Base-by-base conservation (phyloP, 2,797 vertebrate species). In the Agapornis canus region DNA sequence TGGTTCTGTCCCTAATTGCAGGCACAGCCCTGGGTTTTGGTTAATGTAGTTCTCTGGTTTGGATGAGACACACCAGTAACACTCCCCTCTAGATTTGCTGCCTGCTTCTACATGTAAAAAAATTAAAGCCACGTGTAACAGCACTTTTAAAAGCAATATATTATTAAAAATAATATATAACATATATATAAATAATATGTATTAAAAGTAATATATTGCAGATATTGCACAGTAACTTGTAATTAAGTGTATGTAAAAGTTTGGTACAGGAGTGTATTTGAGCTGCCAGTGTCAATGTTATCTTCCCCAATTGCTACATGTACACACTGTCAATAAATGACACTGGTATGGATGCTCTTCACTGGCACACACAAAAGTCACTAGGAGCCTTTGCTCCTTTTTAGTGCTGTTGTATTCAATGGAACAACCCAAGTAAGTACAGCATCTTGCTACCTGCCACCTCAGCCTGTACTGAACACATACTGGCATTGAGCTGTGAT, bases 401-500 rank as follows among this genome's bases (percentile, higher is more conserved):
- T 60, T 27, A n/a, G 26, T 23, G 6, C 32, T 1, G 0, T 18
- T 31, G 26, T 26, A 29, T 39, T 42, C 17, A 5, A 3, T 10
- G 29, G 40, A 40, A 11, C 25, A 29, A 5, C 18, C 18, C 35
- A 7, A 11, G 15, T 3, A 2, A 7, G 14, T 3, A 12, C 49
- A 19, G n/a, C 0, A 0, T 48, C 26, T 6, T 5, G 2, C 0
- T 8, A 4, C 26, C 54, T 26, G 68, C 32, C 29, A 6, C 18
- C 54, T 20, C 39, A 3, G 12, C 1, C 64, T 26, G 42, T 6
- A 3, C 42, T 6, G 40, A 42, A 12, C 15, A 4, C 9, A 1
- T 5, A 5, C 5, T 42, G 27, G n/a, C 10, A 1, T 40, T 13
- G 39, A 21, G 0, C 5, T 1, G 22, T 1, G 14, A 3, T 0